These are phyloP conservation scores for Dendroctonus valens DNA, from an alignment of 1,140 invertebrate species.

Conservation along the genomic window DNA sequence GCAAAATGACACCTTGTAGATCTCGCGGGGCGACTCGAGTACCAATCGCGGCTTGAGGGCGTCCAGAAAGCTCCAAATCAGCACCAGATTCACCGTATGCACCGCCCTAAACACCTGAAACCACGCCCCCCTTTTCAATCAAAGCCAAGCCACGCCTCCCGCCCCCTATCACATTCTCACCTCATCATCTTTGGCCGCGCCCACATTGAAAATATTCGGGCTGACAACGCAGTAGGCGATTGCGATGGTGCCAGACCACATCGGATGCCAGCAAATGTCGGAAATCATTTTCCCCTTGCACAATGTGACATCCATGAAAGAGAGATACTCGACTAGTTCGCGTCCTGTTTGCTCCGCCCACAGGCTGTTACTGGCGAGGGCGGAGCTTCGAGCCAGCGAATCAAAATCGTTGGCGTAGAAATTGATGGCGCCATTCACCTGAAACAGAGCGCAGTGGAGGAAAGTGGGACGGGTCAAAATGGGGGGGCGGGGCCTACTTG, in stretches of 20 bases:
- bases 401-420: conserved; percentile 65
- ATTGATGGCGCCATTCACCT: conserved; percentile 62
- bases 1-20: conserved; percentile 63
- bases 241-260: conserved; percentile 63
- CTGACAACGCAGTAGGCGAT: conserved; percentile 60
- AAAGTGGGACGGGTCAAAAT: too few species aligned
- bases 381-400: conserved; percentile 16
- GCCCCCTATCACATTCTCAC: conserved; percentile 4
- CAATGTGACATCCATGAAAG: conserved; percentile 61
- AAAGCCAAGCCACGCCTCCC: too few species aligned
- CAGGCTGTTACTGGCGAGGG: not conserved
- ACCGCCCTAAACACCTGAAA: conserved; percentile 47
- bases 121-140: too few species aligned
- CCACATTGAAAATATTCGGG: conserved; percentile 30
- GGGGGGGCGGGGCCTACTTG: conserved; percentile 14
- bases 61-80: conserved; percentile 73
- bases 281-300: conserved; percentile 63
- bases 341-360: not conserved
- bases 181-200: conserved; percentile 30
- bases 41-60: conserved; percentile 67
- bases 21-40: conserved; percentile 64
- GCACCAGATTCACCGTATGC: conserved; percentile 59
- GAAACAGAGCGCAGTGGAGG: conserved; percentile 38
- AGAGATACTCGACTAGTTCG: conserved; percentile 59
- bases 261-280: conserved; percentile 67